Conservation (phyloP, 2,113 vertebrate genomes). For the Entosphenus tridentatus region DNA sequence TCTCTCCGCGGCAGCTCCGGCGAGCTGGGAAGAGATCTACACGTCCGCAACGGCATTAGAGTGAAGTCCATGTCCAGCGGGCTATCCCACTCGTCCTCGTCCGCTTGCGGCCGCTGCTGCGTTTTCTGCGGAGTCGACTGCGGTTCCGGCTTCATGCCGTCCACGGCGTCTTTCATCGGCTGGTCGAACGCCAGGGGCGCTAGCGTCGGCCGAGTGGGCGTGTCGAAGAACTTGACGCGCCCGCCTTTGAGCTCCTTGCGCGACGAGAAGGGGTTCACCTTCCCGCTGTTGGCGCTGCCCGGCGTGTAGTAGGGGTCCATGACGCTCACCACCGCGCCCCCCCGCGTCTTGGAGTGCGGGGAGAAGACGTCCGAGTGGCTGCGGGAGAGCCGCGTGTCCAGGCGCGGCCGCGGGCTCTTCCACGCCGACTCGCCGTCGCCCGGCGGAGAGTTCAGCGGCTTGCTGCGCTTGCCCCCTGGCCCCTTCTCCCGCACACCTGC, state of each 20-base stretch:
- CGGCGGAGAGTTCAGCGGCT: no score
- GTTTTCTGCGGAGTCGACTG: no score
- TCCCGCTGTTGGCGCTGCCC: constrained; percentile 8
- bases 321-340: constrained; percentile 41
- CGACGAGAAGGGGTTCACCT: constrained; percentile 70
- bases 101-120: no score
- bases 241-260: constrained; percentile 65
- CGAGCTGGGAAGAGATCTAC: constrained; percentile 50
- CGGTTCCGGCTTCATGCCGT: no score
- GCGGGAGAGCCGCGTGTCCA: constrained; percentile 48
- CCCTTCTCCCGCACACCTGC: no score
- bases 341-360: constrained; percentile 17
- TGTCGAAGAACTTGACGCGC: constrained; percentile 65
- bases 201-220: constrained; percentile 52
- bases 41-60: constrained; percentile 12
- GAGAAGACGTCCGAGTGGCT: constrained; percentile 54
- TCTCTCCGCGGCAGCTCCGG: constrained; percentile 26
- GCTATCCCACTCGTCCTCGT: no score
- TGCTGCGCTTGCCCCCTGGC: no score
- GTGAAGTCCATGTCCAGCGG: no score
- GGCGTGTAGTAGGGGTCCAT: constrained; percentile 59
- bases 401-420: constrained; percentile 51
- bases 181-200: constrained; percentile 50
- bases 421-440: no score
- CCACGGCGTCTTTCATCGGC: constrained; percentile 15